Percentiles rank a stretch among this genome's conserved stretches.
Conservation (phyloP, 30 jellyfish, hydroid and myxozoan species). For the Mastigias papua region DNA sequence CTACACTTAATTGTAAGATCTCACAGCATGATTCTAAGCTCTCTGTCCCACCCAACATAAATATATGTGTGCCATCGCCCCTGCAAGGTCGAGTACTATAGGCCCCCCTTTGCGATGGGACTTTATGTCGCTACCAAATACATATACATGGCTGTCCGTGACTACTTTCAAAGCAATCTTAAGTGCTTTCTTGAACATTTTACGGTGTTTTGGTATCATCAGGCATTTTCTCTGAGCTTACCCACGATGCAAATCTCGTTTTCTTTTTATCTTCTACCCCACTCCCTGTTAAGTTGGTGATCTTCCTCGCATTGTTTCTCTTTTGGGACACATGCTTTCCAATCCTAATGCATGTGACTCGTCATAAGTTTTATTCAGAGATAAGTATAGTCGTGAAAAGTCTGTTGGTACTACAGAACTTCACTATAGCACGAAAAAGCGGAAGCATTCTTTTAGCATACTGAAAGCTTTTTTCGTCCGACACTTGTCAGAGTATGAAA, state of each 20-base stretch:
- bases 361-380: too few relatives aligned
- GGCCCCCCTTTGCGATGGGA: slow-evolving; percentile 30
- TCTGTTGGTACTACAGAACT: too few relatives aligned
- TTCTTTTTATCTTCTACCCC: background rate
- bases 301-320: slow-evolving; percentile 3
- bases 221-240: background rate
- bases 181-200: slow-evolving; percentile 27
- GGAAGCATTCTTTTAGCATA: too few relatives aligned
- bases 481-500: too few relatives aligned
- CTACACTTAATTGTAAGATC: slow-evolving; percentile 1
- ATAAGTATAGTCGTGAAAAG: too few relatives aligned
- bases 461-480: too few relatives aligned
- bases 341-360: too few relatives aligned
- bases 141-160: slow-evolving; percentile 26
- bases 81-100: too few relatives aligned
- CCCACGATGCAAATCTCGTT: slow-evolving; percentile 15
- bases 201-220: background rate
- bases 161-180: slow-evolving; percentile 8
- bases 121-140: slow-evolving; percentile 5
- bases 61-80: slow-evolving; percentile 17
- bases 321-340: too few relatives aligned
- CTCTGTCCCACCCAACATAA: background rate
- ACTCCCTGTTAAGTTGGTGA: background rate
- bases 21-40: background rate
- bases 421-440: too few relatives aligned